Evolutionary conservation across 2,888 invertebrate genomes (phyloP).

Genomic region (Thera obeliscata): DNA sequence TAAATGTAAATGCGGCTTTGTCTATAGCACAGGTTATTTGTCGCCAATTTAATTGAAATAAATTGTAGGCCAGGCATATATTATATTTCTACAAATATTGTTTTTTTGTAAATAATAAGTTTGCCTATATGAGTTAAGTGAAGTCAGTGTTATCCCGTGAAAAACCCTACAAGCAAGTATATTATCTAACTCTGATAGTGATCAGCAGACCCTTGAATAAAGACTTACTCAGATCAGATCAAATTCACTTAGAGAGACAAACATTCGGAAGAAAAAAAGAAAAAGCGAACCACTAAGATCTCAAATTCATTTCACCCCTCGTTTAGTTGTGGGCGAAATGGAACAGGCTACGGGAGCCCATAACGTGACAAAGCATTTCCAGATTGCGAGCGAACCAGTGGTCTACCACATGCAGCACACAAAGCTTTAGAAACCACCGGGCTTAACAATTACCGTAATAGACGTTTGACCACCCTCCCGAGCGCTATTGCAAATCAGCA

Average conservation of each 20-base stretch:
- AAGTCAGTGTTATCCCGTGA: no score
- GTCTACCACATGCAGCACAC: conserved; percentile 54
- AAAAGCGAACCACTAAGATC: no score
- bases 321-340: conserved; percentile 14
- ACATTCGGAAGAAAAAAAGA: no score
- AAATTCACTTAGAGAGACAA: no score
- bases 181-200: no score
- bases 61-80: not conserved
- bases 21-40: conserved; percentile 13
- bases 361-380: conserved; percentile 66
- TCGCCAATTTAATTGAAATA: not conserved
- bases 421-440: conserved; percentile 57
- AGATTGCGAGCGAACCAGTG: conserved; percentile 64
- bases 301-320: no score
- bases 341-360: conserved; percentile 52
- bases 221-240: no score
- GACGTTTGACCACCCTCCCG: conserved; percentile 51
- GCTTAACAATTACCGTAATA: conserved; percentile 66
- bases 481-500: conserved; percentile 45
- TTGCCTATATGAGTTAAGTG: no score
- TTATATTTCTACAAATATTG: not conserved
- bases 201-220: no score
- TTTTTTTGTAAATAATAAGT: conserved; percentile 20
- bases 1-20: conserved; percentile 42
- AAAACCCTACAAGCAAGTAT: no score